phyloP scores from a whole-genome alignment of 2,797 vertebrate genomes.

The Leptoclinus maculatus region DNA sequence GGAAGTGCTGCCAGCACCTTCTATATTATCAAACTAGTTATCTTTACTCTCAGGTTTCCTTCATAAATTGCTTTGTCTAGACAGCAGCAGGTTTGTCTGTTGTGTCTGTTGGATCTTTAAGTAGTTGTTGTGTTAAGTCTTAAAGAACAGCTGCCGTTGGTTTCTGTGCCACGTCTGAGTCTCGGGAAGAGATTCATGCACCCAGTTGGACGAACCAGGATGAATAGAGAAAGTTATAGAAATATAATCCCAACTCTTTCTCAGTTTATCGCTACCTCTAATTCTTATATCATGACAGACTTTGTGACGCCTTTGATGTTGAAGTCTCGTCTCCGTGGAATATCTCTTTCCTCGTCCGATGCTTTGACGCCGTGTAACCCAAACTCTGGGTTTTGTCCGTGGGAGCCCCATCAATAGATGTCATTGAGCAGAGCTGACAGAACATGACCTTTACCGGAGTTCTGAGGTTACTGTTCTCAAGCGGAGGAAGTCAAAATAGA shows the following conservation, averaged over 20 bases:
- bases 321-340: neutral
- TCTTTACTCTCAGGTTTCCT: slow-evolving; percentile 21
- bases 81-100: slow-evolving; percentile 69
- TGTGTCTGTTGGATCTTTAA: slow-evolving; percentile 68
- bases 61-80: slow-evolving; percentile 63
- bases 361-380: slow-evolving; percentile 49
- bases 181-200: slow-evolving; percentile 5
- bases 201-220: neutral
- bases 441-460: slow-evolving; percentile 71
- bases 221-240: slow-evolving; percentile 10
- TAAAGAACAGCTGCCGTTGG: slow-evolving; percentile 61
- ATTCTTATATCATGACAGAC: slow-evolving; percentile 16
- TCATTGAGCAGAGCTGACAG: slow-evolving; percentile 67
- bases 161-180: slow-evolving; percentile 13
- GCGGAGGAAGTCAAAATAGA: slow-evolving; percentile 91
- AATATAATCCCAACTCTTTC: neutral
- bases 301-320: slow-evolving; percentile 37
- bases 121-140: slow-evolving; percentile 73
- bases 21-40: neutral
- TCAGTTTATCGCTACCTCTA: neutral
- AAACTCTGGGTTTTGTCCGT: slow-evolving; percentile 39
- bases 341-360: slow-evolving; percentile 30
- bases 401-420: slow-evolving; percentile 56
- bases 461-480: slow-evolving; percentile 77
- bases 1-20: slow-evolving; percentile 17